These are phyloP conservation scores for Pomatorhinus ruficollis DNA, from an alignment of 2,113 vertebrate genomes.

Conservation along the genomic window DNA sequence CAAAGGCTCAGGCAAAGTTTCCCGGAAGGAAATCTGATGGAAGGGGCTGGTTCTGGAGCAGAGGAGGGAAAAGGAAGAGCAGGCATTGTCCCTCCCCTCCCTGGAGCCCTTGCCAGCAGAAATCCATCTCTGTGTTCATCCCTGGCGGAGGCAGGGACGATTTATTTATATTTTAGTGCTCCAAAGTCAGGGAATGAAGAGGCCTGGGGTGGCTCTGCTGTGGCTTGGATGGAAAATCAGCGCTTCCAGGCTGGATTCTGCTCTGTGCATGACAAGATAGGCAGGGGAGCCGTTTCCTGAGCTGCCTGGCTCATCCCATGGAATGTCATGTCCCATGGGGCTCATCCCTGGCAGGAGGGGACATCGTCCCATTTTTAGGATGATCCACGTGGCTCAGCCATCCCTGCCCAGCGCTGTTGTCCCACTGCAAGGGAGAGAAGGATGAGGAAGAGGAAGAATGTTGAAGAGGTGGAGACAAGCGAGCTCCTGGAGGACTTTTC, in stretches of 20 bases:
- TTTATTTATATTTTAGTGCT: not conserved
- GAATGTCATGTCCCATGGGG: not conserved
- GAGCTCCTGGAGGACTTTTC: not conserved
- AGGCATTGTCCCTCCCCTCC: not conserved
- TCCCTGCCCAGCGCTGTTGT: not conserved
- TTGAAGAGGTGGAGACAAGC: not conserved
- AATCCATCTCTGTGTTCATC: not conserved
- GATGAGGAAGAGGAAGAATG: not conserved
- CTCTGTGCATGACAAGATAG: rapidly evolving
- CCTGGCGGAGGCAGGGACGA: rapidly evolving
- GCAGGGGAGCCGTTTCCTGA: not conserved
- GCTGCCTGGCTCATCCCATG: not conserved
- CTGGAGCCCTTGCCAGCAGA: not conserved
- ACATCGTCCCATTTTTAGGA: not conserved
- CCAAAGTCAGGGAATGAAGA: not conserved
- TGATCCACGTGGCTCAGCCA: not conserved
- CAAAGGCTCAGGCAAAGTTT: not conserved
- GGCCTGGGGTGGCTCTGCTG: not conserved
- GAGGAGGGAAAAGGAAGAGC: not conserved
- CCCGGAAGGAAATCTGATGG: not conserved
- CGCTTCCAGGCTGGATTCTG: not conserved
- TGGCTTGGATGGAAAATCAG: not conserved
- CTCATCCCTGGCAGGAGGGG: not conserved
- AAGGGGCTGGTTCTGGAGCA: not conserved
- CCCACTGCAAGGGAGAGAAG: not conserved